These are phyloP conservation scores for Colossoma macropomum DNA, from an alignment of 2,113 vertebrate genomes.

Conservation along the genomic window DNA sequence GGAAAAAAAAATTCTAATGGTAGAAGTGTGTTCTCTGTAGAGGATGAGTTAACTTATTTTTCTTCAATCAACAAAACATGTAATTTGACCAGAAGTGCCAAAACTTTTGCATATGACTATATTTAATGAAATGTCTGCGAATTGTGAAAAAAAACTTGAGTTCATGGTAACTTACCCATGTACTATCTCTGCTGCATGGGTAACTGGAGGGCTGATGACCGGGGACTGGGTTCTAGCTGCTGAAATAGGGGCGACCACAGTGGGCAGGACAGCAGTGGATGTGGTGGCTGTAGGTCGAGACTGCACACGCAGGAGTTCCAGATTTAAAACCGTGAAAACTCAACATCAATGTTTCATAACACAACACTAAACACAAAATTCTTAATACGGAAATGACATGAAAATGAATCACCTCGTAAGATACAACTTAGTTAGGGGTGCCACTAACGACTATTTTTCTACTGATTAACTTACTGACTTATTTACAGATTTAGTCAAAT, in stretches of 20 bases:
- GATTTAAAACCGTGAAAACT: slow-evolving; percentile 15
- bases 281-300: slow-evolving; percentile 91
- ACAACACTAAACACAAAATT: too few relatives aligned
- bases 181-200: slow-evolving; percentile 88
- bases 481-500: too few relatives aligned
- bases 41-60: too few relatives aligned
- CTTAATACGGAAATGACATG: too few relatives aligned
- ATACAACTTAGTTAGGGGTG: neutral
- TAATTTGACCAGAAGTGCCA: too few relatives aligned
- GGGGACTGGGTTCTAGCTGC: slow-evolving; percentile 94
- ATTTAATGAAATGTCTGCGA: neutral
- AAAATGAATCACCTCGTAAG: neutral
- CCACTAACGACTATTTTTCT: too few relatives aligned
- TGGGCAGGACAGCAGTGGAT: slow-evolving; percentile 90
- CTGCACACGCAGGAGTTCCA: slow-evolving; percentile 67
- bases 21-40: too few relatives aligned
- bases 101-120: too few relatives aligned
- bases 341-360: neutral
- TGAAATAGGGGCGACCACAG: slow-evolving; percentile 92
- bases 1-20: too few relatives aligned
- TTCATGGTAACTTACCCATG: slow-evolving; percentile 81
- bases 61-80: too few relatives aligned
- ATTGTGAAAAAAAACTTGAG: neutral
- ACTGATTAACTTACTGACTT: too few relatives aligned
- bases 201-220: slow-evolving; percentile 88